These are phyloP conservation scores for Drosophila rhopaloa DNA, from an alignment of 1,140 invertebrate genomes.

Conservation along the genomic window DNA sequence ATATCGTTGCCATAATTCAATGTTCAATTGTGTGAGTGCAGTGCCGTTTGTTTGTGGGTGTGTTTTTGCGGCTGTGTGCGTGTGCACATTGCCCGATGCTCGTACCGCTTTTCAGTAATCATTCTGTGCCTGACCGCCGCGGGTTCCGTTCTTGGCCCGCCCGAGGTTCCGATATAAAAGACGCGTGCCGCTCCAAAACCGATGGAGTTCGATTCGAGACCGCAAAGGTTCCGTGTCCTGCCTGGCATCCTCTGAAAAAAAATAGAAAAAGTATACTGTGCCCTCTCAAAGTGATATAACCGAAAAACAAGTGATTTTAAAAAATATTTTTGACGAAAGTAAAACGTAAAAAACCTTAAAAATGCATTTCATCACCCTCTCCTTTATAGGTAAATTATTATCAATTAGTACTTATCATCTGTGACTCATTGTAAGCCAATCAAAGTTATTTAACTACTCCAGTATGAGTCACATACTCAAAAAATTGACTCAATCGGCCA, in stretches of 20 bases:
- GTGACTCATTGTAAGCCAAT: slow-evolving; percentile 24
- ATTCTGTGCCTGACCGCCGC: slow-evolving; percentile 74
- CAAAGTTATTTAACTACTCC: slow-evolving; percentile 7
- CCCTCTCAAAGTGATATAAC: slow-evolving; percentile 15
- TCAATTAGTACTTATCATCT: background rate
- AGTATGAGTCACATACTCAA: slow-evolving; percentile 10
- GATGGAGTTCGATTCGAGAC: slow-evolving; percentile 68
- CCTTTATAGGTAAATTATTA: slow-evolving; percentile 43
- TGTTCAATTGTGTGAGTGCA: slow-evolving; percentile 53
- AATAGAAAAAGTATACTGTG: slow-evolving; percentile 5
- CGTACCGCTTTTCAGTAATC: slow-evolving; percentile 72
- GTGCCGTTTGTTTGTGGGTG: slow-evolving; percentile 6
- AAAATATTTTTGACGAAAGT: slow-evolving; percentile 19
- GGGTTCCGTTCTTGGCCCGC: slow-evolving; percentile 67
- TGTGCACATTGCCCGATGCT: slow-evolving; percentile 67
- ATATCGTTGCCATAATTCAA: slow-evolving; percentile 55
- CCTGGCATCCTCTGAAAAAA: slow-evolving; percentile 15
- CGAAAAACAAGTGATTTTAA: background rate
- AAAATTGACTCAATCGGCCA: slow-evolving; percentile 14
- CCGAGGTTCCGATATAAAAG: slow-evolving; percentile 67
- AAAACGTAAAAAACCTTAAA: background rate
- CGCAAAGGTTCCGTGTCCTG: slow-evolving; percentile 62
- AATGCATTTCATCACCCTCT: slow-evolving; percentile 39
- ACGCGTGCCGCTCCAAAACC: slow-evolving; percentile 50
- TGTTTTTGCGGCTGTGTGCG: slow-evolving; percentile 16